A percentile compares a stretch with the other conserved stretches of the same genome.
Conservation (phyloP, 2,113 vertebrate species). For the Hemicordylus capensis region DNA sequence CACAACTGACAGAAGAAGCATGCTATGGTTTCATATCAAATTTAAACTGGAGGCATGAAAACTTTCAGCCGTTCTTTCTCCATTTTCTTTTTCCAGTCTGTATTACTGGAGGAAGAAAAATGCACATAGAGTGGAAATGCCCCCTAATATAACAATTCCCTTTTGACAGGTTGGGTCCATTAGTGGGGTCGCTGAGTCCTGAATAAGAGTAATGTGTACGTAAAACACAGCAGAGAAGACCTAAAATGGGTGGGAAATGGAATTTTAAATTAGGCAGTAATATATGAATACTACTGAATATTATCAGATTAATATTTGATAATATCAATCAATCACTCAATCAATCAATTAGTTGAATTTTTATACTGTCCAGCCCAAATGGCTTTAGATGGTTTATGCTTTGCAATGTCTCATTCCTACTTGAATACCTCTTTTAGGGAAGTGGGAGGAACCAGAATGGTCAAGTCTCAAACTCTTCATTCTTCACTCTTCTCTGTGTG, state of each 20-base stretch:
- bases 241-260: background rate
- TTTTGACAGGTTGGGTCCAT: background rate
- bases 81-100: background rate
- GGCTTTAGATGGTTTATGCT: too few relatives aligned
- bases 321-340: too few relatives aligned
- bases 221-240: background rate
- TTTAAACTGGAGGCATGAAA: conserved; percentile 44
- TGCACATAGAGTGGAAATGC: background rate
- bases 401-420: background rate
- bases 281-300: too few relatives aligned
- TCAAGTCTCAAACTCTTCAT: background rate
- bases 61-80: conserved; percentile 33
- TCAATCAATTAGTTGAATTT: too few relatives aligned
- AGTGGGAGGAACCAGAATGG: background rate
- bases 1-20: background rate
- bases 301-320: too few relatives aligned
- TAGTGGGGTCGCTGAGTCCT: background rate
- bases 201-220: background rate
- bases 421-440: background rate
- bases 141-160: background rate
- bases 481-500: background rate
- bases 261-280: too few relatives aligned
- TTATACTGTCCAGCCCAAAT: too few relatives aligned
- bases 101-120: background rate
- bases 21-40: conserved; percentile 24